Percentiles rank a stretch among this genome's conserved stretches.
Conservation (phyloP, 1,140 invertebrate species). For the Cydia pomonella region DNA sequence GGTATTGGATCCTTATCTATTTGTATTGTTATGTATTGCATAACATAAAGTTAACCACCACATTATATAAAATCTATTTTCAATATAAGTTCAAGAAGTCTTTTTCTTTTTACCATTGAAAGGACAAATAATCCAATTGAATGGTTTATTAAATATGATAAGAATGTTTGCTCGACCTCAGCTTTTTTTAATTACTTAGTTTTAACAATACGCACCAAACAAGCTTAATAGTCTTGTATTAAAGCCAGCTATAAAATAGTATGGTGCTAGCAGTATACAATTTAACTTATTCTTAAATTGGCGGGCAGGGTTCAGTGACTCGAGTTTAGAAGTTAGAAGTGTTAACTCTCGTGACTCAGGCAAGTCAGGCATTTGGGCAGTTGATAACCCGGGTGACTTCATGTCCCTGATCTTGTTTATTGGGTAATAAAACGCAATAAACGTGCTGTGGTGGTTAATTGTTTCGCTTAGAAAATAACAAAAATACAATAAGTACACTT, state of each 20-base stretch:
- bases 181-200: too few relatives aligned
- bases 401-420: constrained; percentile 17
- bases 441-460: constrained; percentile 1
- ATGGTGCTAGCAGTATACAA: constrained; percentile 32
- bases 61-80: too few relatives aligned
- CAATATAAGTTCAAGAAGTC: too few relatives aligned
- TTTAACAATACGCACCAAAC: too few relatives aligned
- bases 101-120: too few relatives aligned
- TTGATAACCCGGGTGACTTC: constrained; percentile 2
- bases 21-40: background rate
- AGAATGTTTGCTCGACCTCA: too few relatives aligned
- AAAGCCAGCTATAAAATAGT: background rate
- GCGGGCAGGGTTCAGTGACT: constrained; percentile 2
- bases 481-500: background rate
- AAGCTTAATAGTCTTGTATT: too few relatives aligned
- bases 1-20: background rate
- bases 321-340: background rate
- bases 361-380: constrained; percentile 2
- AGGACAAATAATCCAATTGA: too few relatives aligned
- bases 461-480: constrained; percentile 1
- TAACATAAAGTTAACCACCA: constrained; percentile 2
- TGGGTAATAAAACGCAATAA: constrained; percentile 12
- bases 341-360: constrained; percentile 9
- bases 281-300: constrained; percentile 35
- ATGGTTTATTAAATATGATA: too few relatives aligned